A percentile compares a stretch with the other conserved stretches of the same genome.
Evolutionary conservation across 2,113 vertebrate genomes (phyloP).

Genomic region (Corvus cornix): DNA sequence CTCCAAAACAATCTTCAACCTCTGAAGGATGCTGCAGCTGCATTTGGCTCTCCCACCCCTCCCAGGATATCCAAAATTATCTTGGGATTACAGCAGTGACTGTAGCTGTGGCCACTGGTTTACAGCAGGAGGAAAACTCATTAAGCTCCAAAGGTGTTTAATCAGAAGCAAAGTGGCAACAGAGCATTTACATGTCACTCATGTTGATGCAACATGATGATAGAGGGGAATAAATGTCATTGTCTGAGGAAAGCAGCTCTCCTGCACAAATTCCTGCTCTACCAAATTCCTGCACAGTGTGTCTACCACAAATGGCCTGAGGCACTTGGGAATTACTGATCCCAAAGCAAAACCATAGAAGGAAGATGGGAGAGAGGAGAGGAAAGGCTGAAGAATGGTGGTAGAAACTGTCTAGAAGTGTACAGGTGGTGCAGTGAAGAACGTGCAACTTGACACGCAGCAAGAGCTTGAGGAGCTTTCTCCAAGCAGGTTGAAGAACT

Average conservation of each 20-base stretch:
- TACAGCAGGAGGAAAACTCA: neutral
- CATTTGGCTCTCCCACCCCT: neutral
- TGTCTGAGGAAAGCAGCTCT: neutral
- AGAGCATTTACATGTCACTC: neutral
- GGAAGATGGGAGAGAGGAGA: neutral
- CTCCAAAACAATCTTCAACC: neutral
- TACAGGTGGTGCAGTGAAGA: fast-evolving
- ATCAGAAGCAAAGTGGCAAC: neutral
- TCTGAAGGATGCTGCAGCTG: neutral
- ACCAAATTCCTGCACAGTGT: neutral
- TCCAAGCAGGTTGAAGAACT: neutral
- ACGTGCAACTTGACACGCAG: neutral
- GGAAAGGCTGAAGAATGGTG: neutral
- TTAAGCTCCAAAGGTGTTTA: neutral
- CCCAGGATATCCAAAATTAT: neutral
- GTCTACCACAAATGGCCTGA: neutral
- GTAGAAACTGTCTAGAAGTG: neutral
- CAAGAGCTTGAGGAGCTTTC: neutral
- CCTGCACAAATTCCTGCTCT: neutral
- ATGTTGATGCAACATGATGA: neutral
- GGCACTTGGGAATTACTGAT: neutral
- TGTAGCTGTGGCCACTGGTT: neutral
- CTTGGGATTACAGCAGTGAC: neutral
- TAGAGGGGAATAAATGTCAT: neutral
- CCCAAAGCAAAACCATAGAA: neutral